Percentiles rank a stretch among this genome's conserved stretches.
Evolutionary conservation across 2,113 vertebrate genomes (phyloP).

Genomic region (Polypterus bichir): DNA sequence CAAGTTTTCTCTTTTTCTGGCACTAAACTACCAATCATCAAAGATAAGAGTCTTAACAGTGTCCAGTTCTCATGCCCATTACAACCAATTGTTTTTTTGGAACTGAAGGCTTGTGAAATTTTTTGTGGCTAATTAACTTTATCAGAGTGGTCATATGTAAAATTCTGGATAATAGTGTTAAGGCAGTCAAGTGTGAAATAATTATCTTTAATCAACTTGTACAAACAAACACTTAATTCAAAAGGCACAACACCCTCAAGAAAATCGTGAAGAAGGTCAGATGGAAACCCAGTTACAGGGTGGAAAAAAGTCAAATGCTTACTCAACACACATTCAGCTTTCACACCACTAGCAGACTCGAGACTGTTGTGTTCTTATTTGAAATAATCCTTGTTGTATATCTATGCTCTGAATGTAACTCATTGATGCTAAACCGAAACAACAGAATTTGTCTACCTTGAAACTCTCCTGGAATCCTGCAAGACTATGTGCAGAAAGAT

Average conservation of each 20-base stretch:
- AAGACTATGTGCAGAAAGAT: too few relatives aligned
- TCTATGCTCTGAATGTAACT: neutral
- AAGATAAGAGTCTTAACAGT: constrained; percentile 19
- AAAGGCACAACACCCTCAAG: neutral
- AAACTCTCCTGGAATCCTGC: neutral
- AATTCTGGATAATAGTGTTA: neutral
- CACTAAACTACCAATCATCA: constrained; percentile 17
- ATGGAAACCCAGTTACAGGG: neutral
- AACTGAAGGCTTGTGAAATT: constrained; percentile 14
- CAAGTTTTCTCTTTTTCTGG: constrained; percentile 18
- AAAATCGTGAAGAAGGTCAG: neutral
- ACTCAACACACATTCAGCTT: neutral
- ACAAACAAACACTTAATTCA: neutral
- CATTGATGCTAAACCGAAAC: neutral
- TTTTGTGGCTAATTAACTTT: constrained; percentile 3
- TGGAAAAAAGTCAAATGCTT: neutral
- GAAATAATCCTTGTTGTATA: neutral
- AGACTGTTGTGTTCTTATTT: neutral
- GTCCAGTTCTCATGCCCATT: constrained; percentile 23
- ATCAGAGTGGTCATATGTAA: neutral
- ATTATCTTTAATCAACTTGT: neutral
- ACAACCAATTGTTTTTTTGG: constrained; percentile 13
- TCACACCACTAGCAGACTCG: neutral
- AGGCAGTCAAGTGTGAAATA: neutral
- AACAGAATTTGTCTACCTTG: neutral